Conservation (phyloP, 2,113 vertebrate species). For the Ptychochromis oligacanthus region DNA sequence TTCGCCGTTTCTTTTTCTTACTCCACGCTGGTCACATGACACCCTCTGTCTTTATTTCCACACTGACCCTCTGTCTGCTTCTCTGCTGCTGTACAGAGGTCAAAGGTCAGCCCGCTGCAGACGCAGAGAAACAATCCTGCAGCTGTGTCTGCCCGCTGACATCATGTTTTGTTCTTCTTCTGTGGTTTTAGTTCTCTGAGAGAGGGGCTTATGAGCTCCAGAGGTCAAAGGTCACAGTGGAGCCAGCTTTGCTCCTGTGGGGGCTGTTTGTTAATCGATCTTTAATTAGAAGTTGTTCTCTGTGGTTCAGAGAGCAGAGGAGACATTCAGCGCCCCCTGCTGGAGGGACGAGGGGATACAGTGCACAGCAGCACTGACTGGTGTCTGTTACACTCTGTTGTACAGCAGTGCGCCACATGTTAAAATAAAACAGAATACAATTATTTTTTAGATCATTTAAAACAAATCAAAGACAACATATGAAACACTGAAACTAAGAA, state of each 20-base stretch:
- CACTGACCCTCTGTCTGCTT: background rate
- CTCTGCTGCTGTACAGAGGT: slow-evolving; percentile 14
- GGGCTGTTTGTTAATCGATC: background rate
- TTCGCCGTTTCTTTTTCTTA: background rate
- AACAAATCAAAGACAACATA: too few species aligned
- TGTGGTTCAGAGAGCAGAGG: background rate
- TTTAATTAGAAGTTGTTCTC: background rate
- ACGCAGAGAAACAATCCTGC: slow-evolving; percentile 32
- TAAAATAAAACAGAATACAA: too few species aligned
- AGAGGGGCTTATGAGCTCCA: slow-evolving; percentile 12
- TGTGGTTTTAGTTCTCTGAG: slow-evolving; percentile 37
- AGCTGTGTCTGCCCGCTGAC: slow-evolving; percentile 36
- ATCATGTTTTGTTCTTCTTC: slow-evolving; percentile 43
- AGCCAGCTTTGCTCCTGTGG: background rate
- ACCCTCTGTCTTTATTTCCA: background rate
- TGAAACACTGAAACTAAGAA: too few species aligned
- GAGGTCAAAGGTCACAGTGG: slow-evolving; percentile 54
- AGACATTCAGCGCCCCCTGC: background rate
- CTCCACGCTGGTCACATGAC: background rate
- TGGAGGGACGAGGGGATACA: background rate
- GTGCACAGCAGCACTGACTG: background rate
- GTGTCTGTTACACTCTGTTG: background rate
- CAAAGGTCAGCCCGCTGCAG: slow-evolving; percentile 27
- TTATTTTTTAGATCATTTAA: too few species aligned
- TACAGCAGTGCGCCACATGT: too few species aligned